Evolutionary conservation across 1,140 invertebrate species (phyloP), one percentile per base, ranked within the genome.

Genomic region (Macrostomum lignano): DNA sequence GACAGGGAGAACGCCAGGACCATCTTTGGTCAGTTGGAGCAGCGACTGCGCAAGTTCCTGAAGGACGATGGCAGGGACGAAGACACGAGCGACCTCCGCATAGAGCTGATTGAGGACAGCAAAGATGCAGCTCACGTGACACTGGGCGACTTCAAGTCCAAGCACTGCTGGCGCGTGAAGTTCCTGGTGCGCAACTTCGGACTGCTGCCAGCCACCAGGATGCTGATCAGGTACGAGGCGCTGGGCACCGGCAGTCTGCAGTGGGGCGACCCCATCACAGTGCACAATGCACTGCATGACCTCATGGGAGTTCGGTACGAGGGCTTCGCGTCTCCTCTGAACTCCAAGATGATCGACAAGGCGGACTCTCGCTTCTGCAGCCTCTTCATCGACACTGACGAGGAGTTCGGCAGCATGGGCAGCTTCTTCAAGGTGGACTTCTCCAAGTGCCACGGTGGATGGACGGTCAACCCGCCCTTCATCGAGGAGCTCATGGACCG

Each of bases 281-380:
- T 28, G 15, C 26, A 28, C 9, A 28, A 28, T 15, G 26, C 19
- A 7, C 26, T 28, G 26, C 19, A 28, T 28, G 26, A 28, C 9
- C 3, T 7, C 15, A 15, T 28, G 7, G 19, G 19, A 15, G 26
- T 28, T 9, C 26, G 26, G 3, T 9, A 28, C 9, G 26, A 28
- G 9, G 26, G 26, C 15, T 28, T 28, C 9, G 26, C 26, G 19
- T 28, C 26, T 15, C 26, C 26, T 15, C 14, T 28, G 9, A 28
- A 28, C 19, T 28, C 26, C 19, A 3, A 17, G 3, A 15, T 28
- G 15, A 28, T 28, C 15, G 26, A 17, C 19, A 3, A 3, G n/a
- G n/a, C n/a, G n/a, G n/a, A 24, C 9, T 9, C 23, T 24, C 23
- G n/a, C n/a, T 24, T 24, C 23, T 24, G 23, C 23, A 24, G 23